Evolutionary conservation across 2,888 invertebrate species (phyloP).

Genomic region (Malachius bipustulatus): DNA sequence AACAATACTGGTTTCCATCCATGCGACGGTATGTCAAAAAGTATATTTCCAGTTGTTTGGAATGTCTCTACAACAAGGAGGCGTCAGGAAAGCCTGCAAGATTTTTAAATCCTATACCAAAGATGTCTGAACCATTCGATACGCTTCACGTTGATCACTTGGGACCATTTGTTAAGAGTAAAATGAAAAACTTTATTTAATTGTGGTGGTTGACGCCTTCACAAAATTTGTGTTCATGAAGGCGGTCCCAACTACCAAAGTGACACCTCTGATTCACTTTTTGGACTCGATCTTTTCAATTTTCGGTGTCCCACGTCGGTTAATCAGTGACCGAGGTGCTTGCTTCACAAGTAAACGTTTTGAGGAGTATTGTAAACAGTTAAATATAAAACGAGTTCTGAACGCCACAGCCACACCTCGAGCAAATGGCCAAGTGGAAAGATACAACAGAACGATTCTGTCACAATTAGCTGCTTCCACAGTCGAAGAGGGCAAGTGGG

Average conservation of each 20-base stretch:
- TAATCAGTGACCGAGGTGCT: constrained; percentile 18
- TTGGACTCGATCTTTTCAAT: constrained; percentile 10
- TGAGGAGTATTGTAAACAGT: too few species aligned
- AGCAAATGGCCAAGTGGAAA: constrained; percentile 24
- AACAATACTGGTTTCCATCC: constrained; percentile 24
- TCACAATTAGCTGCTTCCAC: constrained; percentile 15
- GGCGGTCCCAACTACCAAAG: constrained; percentile 16
- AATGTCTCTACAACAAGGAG: constrained; percentile 26
- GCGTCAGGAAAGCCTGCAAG: constrained; percentile 19
- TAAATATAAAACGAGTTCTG: constrained; percentile 18
- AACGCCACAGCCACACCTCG: constrained; percentile 23
- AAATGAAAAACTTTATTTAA: constrained; percentile 21
- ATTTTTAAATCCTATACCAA: constrained; percentile 18
- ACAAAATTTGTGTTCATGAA: constrained; percentile 27
- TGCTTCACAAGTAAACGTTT: constrained; percentile 19
- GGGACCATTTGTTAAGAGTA: constrained; percentile 20
- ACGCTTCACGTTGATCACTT: constrained; percentile 24
- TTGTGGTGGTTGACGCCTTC: constrained; percentile 26
- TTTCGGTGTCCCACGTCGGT: constrained; percentile 17
- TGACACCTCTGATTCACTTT: constrained; percentile 10
- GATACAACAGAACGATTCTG: constrained; percentile 19
- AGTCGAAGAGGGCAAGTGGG: constrained; percentile 19
- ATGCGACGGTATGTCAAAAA: constrained; percentile 22
- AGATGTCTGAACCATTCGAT: constrained; percentile 20
- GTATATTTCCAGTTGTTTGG: constrained; percentile 25